Conservation (phyloP, 2,888 invertebrate species). For the Cephus pulcher region DNA sequence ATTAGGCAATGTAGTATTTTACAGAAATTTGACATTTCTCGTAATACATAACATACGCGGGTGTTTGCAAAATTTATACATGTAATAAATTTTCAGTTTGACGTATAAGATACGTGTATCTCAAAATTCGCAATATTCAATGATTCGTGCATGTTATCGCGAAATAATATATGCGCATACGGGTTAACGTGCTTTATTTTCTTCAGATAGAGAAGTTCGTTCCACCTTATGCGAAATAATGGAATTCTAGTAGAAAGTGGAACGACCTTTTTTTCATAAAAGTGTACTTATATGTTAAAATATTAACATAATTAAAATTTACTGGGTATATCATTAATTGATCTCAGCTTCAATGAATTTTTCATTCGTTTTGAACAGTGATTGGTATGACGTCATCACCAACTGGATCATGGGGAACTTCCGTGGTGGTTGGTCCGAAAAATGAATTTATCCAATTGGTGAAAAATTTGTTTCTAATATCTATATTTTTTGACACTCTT, state of each 20-base stretch:
- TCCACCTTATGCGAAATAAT: neutral
- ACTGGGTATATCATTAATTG: neutral
- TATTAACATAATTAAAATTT: too few relatives aligned
- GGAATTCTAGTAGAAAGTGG: neutral
- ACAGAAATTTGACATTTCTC: neutral
- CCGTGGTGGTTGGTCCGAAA: constrained; percentile 13
- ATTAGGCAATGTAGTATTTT: neutral
- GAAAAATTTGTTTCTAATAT: neutral
- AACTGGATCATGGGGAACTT: constrained; percentile 27
- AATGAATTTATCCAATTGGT: constrained; percentile 10
- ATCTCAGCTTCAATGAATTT: neutral
- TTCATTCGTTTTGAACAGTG: neutral
- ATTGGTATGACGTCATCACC: constrained; percentile 13
- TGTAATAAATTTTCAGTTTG: neutral
- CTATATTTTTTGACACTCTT: neutral
- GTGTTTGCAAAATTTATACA: neutral
- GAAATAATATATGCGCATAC: neutral
- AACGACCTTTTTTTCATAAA: neutral
- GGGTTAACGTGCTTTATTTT: neutral
- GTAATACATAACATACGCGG: neutral
- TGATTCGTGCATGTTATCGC: neutral
- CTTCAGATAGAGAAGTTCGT: neutral
- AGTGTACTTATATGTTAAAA: too few relatives aligned
- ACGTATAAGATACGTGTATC: neutral
- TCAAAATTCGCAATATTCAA: neutral